phyloP scores from a whole-genome alignment of 1,140 invertebrate species.

The Drosophila sulfurigaster region DNA sequence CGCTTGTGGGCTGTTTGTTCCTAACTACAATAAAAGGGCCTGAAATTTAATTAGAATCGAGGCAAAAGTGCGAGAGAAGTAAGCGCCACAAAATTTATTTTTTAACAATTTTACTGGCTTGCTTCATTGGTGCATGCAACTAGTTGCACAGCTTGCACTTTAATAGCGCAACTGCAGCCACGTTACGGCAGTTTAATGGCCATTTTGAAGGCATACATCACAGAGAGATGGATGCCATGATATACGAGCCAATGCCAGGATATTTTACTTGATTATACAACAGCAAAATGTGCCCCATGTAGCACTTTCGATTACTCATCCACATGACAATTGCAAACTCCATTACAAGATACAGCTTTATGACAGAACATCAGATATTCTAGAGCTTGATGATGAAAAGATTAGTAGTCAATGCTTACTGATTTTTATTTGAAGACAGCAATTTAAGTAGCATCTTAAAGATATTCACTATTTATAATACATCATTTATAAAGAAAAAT shows the following conservation, averaged over 20 bases:
- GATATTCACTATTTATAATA: no score
- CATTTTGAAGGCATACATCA: slow-evolving; percentile 71
- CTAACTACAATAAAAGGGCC: slow-evolving; percentile 51
- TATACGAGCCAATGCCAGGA: slow-evolving; percentile 59
- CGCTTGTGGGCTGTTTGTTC: slow-evolving; percentile 19
- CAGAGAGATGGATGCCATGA: slow-evolving; percentile 51
- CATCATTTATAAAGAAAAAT: no score
- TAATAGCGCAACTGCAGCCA: slow-evolving; percentile 18
- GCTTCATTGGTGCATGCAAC: slow-evolving; percentile 53
- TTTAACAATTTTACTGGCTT: slow-evolving; percentile 10
- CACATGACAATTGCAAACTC: slow-evolving; percentile 28
- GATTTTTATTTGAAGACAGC: no score
- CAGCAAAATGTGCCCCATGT: slow-evolving; percentile 40
- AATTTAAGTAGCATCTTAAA: no score
- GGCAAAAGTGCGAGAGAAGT: slow-evolving; percentile 38
- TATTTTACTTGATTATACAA: slow-evolving; percentile 67
- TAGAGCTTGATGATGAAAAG: neutral
- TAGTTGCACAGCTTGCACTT: slow-evolving; percentile 57
- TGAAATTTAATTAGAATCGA: slow-evolving; percentile 73
- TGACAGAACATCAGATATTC: neutral
- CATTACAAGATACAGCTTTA: slow-evolving; percentile 1
- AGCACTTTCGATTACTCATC: slow-evolving; percentile 50
- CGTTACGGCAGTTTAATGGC: slow-evolving; percentile 58
- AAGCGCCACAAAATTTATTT: neutral
- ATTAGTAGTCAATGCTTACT: no score